These are phyloP conservation scores for Lineus longissimus DNA, from an alignment of 1,140 invertebrate genomes.

Conservation along the genomic window DNA sequence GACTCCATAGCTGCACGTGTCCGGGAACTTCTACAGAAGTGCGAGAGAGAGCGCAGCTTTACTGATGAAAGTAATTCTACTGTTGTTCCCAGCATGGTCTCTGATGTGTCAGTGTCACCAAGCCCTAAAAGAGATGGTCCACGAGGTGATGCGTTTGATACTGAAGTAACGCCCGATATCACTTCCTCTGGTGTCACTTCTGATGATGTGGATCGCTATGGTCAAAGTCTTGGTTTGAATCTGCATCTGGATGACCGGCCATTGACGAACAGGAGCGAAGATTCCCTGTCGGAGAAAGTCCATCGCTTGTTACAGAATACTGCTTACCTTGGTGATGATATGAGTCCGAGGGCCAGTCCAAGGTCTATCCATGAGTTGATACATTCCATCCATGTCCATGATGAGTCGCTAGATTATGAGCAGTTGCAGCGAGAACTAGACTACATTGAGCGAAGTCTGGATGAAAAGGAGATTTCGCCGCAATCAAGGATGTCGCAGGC, in stretches of 20 bases:
- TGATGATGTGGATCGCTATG: background rate
- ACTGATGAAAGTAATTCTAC: background rate
- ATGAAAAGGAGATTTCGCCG: background rate
- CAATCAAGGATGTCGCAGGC: background rate
- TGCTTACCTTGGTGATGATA: background rate
- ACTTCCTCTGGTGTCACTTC: background rate
- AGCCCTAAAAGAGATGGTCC: background rate
- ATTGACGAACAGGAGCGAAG: background rate
- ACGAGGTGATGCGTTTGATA: background rate
- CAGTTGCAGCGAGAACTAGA: conserved; percentile 1
- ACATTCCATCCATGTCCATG: background rate
- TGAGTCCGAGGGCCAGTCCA: background rate
- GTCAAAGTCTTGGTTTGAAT: background rate
- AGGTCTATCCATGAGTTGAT: background rate
- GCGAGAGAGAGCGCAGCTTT: background rate
- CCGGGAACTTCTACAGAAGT: background rate
- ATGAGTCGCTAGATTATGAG: background rate
- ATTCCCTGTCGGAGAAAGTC: background rate
- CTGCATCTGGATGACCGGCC: background rate
- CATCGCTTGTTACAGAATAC: background rate
- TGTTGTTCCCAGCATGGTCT: background rate
- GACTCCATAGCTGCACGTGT: background rate
- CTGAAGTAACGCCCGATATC: background rate
- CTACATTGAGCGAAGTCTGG: background rate
- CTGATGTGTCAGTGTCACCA: background rate